Base-by-base conservation (phyloP, 2,888 invertebrate species). In the Lithosia quadra region DNA sequence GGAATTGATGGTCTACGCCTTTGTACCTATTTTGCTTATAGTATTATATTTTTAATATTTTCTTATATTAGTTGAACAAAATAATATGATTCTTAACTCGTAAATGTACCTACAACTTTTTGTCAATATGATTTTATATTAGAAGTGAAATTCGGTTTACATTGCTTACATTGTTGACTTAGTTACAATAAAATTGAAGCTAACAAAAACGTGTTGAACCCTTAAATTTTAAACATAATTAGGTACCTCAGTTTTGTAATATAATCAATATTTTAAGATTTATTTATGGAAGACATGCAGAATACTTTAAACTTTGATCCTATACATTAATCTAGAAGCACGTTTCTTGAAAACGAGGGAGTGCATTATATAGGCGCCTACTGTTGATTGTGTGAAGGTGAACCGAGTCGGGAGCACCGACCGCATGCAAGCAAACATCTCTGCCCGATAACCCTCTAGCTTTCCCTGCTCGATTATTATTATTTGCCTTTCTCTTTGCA, bases 1-100 rank as follows among this genome's bases (percentile, higher is more conserved):
- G 84, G 85, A 90, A 94, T 94, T 91, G 88, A 94, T 93, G 87
- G 91, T 80, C 83, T 79, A 77, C 73, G 79, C 82, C 77, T 82
- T 81, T 79, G 79, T 75, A 80, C 75, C 80, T 78, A 77, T 77
- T 76, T 77, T 77, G 78, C 64, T 67, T 71, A 28, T 55, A 67
- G 63, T 63, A n/a, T n/a, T n/a, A n/a, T 64, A 65, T 73, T 69
- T 68, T 43, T 49, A 73, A 74, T 67, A 67, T 68, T 69, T 63
- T 62, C 60, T 39, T 65, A n/a, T n/a, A n/a, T n/a, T n/a, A n/a
- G n/a, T n/a, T n/a, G n/a, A n/a, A n/a, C n/a, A n/a, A n/a, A n/a
- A n/a, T n/a, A n/a, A n/a, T n/a, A n/a, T n/a, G n/a, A n/a, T n/a
- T n/a, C n/a, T n/a, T n/a, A n/a, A n/a, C n/a, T n/a, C n/a, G n/a